phyloP scores from a whole-genome alignment of 2,797 vertebrate genomes.

The Basileuterus tristriatus region DNA sequence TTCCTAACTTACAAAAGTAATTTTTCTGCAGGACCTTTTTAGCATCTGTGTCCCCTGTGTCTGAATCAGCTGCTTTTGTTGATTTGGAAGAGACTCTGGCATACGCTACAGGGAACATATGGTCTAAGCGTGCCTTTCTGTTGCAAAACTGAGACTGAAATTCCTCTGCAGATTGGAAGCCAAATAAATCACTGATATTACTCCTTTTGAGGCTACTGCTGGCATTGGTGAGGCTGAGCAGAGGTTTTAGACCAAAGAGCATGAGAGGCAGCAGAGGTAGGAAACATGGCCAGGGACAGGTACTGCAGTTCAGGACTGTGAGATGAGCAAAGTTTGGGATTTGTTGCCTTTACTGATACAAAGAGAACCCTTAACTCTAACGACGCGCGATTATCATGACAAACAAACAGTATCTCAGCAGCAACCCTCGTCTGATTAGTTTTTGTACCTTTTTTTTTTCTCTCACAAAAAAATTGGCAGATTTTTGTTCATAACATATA shows the following conservation, averaged over 20 bases:
- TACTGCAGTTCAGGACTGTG: background rate
- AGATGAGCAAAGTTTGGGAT: background rate
- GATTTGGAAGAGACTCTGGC: constrained; percentile 2
- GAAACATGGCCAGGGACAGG: background rate
- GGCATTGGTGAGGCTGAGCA: background rate
- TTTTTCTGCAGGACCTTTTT: constrained; percentile 18
- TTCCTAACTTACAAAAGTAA: background rate
- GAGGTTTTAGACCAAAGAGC: background rate
- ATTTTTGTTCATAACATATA: background rate
- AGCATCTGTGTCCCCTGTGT: background rate
- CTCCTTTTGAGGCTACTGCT: background rate
- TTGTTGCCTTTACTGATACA: background rate
- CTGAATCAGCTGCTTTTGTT: constrained; percentile 42
- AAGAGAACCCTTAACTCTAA: no score
- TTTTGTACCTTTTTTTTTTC: no score
- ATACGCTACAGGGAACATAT: constrained; percentile 19
- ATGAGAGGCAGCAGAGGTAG: background rate
- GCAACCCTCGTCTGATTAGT: no score
- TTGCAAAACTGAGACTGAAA: background rate
- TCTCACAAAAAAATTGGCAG: no score
- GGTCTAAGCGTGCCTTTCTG: background rate
- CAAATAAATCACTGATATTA: background rate
- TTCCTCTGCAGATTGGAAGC: constrained; percentile 2
- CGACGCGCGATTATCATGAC: no score
- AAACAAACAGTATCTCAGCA: no score